Evolutionary conservation across 2,113 vertebrate species (phyloP), one percentile per base, ranked within the genome.

Genomic region (Corythornis cristatus): DNA sequence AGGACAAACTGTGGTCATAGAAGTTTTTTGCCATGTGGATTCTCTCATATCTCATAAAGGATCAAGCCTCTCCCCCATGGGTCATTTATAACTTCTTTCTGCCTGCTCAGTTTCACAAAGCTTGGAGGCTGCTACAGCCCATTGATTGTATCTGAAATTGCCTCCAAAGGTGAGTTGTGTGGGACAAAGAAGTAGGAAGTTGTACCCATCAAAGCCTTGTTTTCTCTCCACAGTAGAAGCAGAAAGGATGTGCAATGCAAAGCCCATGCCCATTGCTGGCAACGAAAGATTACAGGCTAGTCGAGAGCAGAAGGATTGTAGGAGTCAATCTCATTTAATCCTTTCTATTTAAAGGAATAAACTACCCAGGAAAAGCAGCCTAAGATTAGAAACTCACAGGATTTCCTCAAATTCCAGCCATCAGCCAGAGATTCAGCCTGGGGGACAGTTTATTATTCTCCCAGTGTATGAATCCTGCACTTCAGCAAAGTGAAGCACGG

Each of bases 341-440:
- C 82, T 89, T 95, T 96, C 96, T 96, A 95, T 96, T 96, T 96
- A 93, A 91, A 93, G 94, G 56, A 87, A 82, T 91, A 46, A 93
- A 95, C 78, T 70, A 48, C 91, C 87, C 89, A 85, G 91, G 71
- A 70, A 95, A 93, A 91, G 61, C 91, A 83, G 93, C 78, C 87
- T 80, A 83, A 96, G 93, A 96, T 93, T 82, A 95, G 91, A 89
- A 93, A 86, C 81, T 86, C 77, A 23, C 70, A 95, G 94, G 93
- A 93, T 95, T 95, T 93, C 89, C 89, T 94, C 86, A 78, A 64
- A 88, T 82, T 94, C 65, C 81, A 95, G 70, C 56, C 65, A 81
- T 54, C 68, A 62, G 62, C 67, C 53, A 72, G 57, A 75, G 40
- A 60, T 79, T 60, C 78, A 79, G n/a, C 61, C 2, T 0, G 50